Conservation (phyloP, 2,888 invertebrate genomes). For the Sylvicola fuscatus region DNA sequence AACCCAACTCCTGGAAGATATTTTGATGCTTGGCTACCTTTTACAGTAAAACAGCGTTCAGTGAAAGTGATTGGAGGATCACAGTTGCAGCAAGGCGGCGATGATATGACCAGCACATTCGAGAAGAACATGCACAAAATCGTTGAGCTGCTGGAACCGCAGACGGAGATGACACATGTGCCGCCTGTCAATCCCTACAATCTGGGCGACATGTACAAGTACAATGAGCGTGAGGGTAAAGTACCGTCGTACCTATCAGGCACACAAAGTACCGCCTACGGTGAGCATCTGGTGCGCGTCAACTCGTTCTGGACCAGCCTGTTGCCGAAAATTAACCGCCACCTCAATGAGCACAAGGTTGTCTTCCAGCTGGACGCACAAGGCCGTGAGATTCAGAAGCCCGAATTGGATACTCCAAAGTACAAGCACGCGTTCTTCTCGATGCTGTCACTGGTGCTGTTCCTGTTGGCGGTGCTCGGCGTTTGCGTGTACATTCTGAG, state of each 20-base stretch:
- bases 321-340: slow-evolving; percentile 14
- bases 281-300: slow-evolving; percentile 6
- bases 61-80: slow-evolving; percentile 19
- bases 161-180: not conserved
- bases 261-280: no score
- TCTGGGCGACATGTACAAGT: not conserved
- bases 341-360: slow-evolving; percentile 15
- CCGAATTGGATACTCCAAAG: slow-evolving; percentile 9
- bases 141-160: no score
- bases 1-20: slow-evolving; percentile 33
- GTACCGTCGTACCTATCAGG: no score
- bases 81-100: slow-evolving; percentile 4
- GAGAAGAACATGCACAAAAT: no score
- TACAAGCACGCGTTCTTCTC: slow-evolving; percentile 25
- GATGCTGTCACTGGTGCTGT: slow-evolving; percentile 19
- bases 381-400: slow-evolving; percentile 2
- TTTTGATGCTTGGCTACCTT: slow-evolving; percentile 37
- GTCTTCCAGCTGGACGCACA: slow-evolving; percentile 16
- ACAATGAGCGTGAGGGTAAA: no score
- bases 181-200: not conserved
- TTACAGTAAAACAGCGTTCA: slow-evolving; percentile 22
- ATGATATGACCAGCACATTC: no score
- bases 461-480: slow-evolving; percentile 18
- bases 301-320: slow-evolving; percentile 22
- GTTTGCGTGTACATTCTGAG: slow-evolving; percentile 21